Evolutionary conservation across 1,140 invertebrate genomes (phyloP).

Genomic region (Daktulosphaira vitifoliae): DNA sequence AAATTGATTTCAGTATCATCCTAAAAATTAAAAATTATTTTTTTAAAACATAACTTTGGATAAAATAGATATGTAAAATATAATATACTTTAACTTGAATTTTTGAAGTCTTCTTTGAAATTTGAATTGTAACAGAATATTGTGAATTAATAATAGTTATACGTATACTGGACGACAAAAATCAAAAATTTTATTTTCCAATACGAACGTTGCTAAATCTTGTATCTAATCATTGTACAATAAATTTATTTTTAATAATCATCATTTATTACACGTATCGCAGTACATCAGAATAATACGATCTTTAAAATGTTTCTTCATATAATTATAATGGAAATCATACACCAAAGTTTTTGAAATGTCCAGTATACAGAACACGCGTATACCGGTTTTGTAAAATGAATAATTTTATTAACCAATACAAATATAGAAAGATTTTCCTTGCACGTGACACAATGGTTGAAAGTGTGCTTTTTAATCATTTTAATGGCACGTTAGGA

Average conservation of each 20-base stretch:
- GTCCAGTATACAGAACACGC: constrained; percentile 35
- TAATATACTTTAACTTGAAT: no score
- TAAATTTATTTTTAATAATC: neutral
- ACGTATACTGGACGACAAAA: no score
- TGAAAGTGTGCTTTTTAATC: constrained; percentile 33
- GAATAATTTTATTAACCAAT: constrained; percentile 8
- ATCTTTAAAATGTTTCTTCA: constrained; percentile 18
- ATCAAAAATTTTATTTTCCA: no score
- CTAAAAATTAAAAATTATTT: no score
- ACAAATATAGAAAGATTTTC: constrained; percentile 34
- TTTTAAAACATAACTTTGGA: no score
- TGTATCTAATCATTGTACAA: neutral
- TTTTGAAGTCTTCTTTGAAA: no score
- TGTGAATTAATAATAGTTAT: no score
- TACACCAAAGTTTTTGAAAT: constrained; percentile 36
- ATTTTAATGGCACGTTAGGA: constrained; percentile 11
- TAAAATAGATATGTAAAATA: no score
- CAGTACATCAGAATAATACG: neutral
- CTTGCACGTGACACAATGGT: constrained; percentile 31
- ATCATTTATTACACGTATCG: constrained; percentile 1
- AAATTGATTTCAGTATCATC: no score
- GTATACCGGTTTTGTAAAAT: constrained; percentile 34
- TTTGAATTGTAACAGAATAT: no score
- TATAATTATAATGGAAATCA: constrained; percentile 34
- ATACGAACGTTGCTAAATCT: no score